These are phyloP conservation scores for Globodera ellingtonae DNA, from an alignment of 1,140 invertebrate species.

Conservation along the genomic window DNA sequence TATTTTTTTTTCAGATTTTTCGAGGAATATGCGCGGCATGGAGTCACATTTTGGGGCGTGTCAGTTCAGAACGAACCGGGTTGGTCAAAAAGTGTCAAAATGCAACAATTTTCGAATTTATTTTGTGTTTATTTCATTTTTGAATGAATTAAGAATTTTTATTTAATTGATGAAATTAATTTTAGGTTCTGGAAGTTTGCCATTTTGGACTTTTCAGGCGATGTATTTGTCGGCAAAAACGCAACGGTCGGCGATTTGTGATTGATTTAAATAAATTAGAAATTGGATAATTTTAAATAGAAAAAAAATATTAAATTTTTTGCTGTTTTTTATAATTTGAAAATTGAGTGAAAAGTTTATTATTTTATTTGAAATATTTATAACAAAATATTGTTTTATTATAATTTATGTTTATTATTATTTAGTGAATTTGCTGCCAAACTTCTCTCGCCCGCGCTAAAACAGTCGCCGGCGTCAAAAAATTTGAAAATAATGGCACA, in stretches of 20 bases:
- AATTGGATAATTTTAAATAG: no score
- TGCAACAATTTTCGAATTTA: no score
- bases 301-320: no score
- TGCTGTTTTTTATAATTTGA: no score
- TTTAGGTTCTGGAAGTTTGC: constrained; percentile 50
- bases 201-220: constrained; percentile 72
- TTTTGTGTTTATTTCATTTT: no score
- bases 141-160: no score
- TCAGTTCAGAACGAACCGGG: constrained; percentile 73
- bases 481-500: constrained; percentile 58
- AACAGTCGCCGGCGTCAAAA: constrained; percentile 30
- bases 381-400: neutral
- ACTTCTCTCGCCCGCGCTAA: constrained; percentile 47
- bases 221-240: constrained; percentile 75
- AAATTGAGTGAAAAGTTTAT: no score
- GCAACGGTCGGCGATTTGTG: constrained; percentile 29
- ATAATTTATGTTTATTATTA: constrained; percentile 8
- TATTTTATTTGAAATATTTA: no score
- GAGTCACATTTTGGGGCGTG: constrained; percentile 72
- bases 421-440: constrained; percentile 53
- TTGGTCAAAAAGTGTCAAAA: neutral
- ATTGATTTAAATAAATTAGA: neutral
- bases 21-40: constrained; percentile 69
- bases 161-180: no score
- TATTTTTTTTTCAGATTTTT: constrained; percentile 69